Evolutionary conservation across 2,113 vertebrate species (phyloP).

Genomic region (Craseonycteris thonglongyai): DNA sequence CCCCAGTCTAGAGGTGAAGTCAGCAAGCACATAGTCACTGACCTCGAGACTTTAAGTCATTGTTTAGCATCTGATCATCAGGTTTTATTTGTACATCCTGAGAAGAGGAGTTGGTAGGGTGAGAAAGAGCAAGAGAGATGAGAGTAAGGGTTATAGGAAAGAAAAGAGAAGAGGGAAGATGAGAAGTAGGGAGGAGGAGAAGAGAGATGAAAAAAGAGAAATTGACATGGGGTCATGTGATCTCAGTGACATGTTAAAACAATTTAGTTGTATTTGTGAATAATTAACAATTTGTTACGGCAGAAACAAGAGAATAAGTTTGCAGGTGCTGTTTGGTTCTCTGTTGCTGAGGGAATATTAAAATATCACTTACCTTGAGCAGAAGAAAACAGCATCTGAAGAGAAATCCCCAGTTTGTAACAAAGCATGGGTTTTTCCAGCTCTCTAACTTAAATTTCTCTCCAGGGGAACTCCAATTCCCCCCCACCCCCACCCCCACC

Average conservation of each 20-base stretch:
- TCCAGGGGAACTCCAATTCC: conserved; percentile 59
- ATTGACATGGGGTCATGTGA: neutral
- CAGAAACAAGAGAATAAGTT: conserved; percentile 12
- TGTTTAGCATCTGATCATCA: neutral
- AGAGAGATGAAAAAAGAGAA: neutral
- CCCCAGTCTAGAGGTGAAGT: neutral
- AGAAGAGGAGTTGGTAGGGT: neutral
- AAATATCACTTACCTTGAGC: conserved; percentile 65
- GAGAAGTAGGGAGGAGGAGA: neutral
- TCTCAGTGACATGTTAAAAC: conserved; percentile 41
- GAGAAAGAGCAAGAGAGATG: neutral
- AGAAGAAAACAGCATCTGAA: conserved; percentile 67
- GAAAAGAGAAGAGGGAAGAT: neutral
- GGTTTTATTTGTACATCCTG: neutral
- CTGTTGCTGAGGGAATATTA: conserved; percentile 69
- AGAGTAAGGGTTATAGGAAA: neutral
- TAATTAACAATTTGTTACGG: conserved; percentile 51
- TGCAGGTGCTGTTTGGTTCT: conserved; percentile 75
- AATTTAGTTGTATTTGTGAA: conserved; percentile 42
- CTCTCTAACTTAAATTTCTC: conserved; percentile 71
- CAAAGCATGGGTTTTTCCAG: conserved; percentile 73
- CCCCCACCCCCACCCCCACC: neutral
- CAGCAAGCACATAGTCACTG: neutral
- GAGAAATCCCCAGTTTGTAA: conserved; percentile 74
- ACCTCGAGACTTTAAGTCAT: neutral